Base-by-base conservation (phyloP, 2,888 invertebrate genomes). In the Aleiodes alternator region DNA sequence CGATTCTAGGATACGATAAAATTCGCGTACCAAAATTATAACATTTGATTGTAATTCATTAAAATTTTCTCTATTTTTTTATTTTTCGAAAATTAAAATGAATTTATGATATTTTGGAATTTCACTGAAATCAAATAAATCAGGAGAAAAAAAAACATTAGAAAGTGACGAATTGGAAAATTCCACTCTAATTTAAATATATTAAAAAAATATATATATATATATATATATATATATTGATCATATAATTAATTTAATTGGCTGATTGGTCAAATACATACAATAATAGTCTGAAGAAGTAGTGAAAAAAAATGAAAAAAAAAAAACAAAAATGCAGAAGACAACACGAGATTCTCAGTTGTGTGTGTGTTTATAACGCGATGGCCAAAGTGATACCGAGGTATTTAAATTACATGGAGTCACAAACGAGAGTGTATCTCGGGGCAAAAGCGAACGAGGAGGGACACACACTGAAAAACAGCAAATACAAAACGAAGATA, bases 391-490 rank as follows among this genome's bases (percentile, higher is more conserved):
- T 75, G 78, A 78, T 78, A 78, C 72, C 72, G 73, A 77, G 80
- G 80, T 77, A 82, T 81, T 82, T 81, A 82, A 82, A 81, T 81
- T 74, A 79, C 76, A 73, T 70, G 69, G 64, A 71, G 71, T 61
- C 48, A 56, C 59, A 68, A 59, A 57, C 50, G 31, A 34, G 64
- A 75, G 69, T 72, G 64, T 53, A 34, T 31, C 59, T 66, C 51
- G 51, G 57, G 53, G 53, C 48, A 51, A 0, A 1, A 43, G 48
- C n/a, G 16, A 57, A n/a, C n/a, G 53, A 34, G 71, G 12, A 31
- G 23, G 23, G 23, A 23, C 23, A 23, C 23, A 61, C 23, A 43
- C 34, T 69, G 69, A 48, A 43, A 66, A 77, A 71, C 64, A 70
- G 43, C 29, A 61, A 72, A 75, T 70, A 69, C 64, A 23, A 23